phyloP scores from a whole-genome alignment of 2,797 vertebrate genomes.

The Poliocrania exsul region DNA sequence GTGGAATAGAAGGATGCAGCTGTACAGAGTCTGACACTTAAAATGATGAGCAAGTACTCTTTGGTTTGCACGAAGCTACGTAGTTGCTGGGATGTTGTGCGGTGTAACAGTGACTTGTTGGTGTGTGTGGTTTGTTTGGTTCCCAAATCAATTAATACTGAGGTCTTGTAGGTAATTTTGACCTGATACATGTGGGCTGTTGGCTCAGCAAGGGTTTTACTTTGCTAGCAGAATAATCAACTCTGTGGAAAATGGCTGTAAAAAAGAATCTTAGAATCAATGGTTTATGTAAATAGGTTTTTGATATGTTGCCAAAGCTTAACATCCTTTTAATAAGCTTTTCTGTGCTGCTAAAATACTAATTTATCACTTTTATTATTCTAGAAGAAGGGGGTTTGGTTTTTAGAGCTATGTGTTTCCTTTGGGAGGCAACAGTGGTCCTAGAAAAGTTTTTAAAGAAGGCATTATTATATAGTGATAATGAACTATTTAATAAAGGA shows the following conservation, averaged over 20 bases:
- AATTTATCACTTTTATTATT: background rate
- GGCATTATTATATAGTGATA: background rate
- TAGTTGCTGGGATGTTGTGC: background rate
- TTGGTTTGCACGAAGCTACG: too few species aligned
- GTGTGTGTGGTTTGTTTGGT: background rate
- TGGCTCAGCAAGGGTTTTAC: background rate
- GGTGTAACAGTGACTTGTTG: background rate
- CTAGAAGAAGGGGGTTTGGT: background rate
- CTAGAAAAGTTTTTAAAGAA: background rate
- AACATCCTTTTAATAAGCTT: background rate
- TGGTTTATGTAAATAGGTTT: background rate
- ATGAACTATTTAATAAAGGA: background rate
- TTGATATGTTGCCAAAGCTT: background rate
- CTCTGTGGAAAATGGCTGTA: background rate
- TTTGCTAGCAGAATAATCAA: background rate
- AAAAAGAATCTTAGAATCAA: background rate
- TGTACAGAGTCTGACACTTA: background rate
- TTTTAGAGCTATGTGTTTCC: background rate
- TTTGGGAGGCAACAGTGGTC: background rate
- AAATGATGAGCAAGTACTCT: too few species aligned
- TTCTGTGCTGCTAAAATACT: background rate
- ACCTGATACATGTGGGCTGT: rapidly evolving
- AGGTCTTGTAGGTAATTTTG: background rate
- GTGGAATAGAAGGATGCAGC: rapidly evolving
- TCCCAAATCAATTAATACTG: background rate